Percentiles rank a stretch among this genome's conserved stretches.
These are phyloP conservation scores for Perodicticus potto DNA, from an alignment of 2,797 vertebrate species.

Conservation along the genomic window DNA sequence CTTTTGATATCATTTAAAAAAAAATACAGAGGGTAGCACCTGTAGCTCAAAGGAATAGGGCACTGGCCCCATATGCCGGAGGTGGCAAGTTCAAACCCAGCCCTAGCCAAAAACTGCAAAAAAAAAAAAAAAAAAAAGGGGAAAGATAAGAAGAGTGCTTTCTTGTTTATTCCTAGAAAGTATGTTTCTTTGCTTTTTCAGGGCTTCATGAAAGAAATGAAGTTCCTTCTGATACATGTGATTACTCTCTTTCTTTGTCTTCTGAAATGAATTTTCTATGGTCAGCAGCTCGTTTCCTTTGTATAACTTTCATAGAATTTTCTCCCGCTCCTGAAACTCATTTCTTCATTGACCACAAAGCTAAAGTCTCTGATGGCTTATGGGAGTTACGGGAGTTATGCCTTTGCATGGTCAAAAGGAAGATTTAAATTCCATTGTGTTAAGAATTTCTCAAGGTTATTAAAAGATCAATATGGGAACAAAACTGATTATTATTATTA, in stretches of 20 bases:
- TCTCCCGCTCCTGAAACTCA: background rate
- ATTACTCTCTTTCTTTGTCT: background rate
- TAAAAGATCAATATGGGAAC: background rate
- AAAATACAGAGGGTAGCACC: too few species aligned
- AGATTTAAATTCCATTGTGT: background rate
- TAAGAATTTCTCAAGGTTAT: background rate
- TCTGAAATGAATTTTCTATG: background rate
- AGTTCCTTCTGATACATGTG: background rate
- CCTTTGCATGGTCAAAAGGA: background rate
- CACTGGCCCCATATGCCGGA: too few species aligned
- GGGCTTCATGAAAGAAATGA: background rate
- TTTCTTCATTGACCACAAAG: background rate
- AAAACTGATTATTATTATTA: slow-evolving; percentile 49
- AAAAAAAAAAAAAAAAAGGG: too few species aligned
- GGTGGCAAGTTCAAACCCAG: too few species aligned
- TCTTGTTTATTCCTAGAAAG: background rate
- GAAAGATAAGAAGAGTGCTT: background rate
- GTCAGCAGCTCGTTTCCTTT: background rate
- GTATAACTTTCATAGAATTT: background rate
- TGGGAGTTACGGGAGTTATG: background rate
- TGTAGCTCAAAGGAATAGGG: too few species aligned
- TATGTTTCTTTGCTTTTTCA: background rate
- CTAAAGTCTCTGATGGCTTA: background rate
- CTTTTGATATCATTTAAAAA: background rate
- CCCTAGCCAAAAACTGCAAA: too few species aligned